Evolutionary conservation across 2,888 invertebrate species (phyloP).

Genomic region (Tanypteryx hageni): DNA sequence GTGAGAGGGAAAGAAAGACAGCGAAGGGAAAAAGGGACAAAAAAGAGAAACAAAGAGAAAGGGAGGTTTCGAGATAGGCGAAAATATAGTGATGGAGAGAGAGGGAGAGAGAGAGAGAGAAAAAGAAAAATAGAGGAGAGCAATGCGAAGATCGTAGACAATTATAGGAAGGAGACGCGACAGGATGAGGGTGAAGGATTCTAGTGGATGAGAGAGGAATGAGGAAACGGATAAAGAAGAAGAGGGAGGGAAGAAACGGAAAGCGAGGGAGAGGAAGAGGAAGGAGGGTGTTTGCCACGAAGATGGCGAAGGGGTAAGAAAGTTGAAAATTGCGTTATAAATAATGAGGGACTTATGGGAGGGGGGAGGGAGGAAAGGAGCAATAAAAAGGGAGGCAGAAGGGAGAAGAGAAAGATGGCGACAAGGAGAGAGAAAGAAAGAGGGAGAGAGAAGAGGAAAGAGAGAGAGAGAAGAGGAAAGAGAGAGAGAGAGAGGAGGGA

Average conservation of each 20-base stretch:
- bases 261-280: neutral
- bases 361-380: neutral
- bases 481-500: neutral
- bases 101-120: too few relatives aligned
- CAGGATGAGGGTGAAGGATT: too few relatives aligned
- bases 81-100: too few relatives aligned
- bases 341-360: neutral
- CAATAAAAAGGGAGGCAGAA: neutral
- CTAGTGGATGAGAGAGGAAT: too few relatives aligned
- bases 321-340: too few relatives aligned
- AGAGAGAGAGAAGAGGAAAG: neutral
- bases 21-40: too few relatives aligned
- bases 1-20: too few relatives aligned
- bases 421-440: neutral
- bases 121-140: neutral
- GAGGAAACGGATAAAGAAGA: neutral
- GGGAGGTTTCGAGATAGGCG: neutral
- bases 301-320: too few relatives aligned
- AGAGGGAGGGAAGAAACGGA: neutral
- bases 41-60: too few relatives aligned
- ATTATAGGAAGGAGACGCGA: neutral
- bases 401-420: neutral
- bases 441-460: neutral
- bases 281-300: neutral
- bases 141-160: neutral